phyloP scores from a whole-genome alignment of 2,797 vertebrate genomes.

The Myiothlypis chrysogaster region DNA sequence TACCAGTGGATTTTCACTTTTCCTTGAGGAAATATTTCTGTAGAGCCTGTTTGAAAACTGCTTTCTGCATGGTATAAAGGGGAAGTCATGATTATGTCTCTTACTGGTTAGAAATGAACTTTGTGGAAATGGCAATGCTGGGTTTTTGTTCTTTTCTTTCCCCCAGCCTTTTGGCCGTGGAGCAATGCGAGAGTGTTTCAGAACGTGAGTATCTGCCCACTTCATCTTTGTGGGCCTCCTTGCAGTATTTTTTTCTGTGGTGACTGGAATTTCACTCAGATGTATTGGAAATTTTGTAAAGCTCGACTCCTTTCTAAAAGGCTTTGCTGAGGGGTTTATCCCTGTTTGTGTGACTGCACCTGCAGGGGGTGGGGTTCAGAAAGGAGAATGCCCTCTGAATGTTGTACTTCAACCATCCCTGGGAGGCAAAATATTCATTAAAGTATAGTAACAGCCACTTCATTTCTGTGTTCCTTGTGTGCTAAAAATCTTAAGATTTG shows the following conservation, averaged over 20 bases:
- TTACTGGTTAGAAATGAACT: neutral
- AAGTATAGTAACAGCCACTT: neutral
- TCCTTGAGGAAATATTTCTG: neutral
- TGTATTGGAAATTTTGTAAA: neutral
- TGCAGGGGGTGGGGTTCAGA: neutral
- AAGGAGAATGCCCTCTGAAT: neutral
- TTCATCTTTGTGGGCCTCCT: neutral
- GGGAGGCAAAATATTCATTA: neutral
- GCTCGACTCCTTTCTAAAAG: neutral
- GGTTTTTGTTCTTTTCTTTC: neutral
- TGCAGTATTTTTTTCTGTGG: neutral
- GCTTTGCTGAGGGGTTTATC: neutral
- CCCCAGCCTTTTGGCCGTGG: conserved; percentile 92
- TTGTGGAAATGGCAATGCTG: neutral
- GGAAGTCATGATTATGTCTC: neutral
- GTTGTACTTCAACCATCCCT: neutral
- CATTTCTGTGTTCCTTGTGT: neutral
- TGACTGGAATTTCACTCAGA: neutral
- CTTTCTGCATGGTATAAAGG: neutral
- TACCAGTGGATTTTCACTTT: neutral
- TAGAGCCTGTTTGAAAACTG: neutral
- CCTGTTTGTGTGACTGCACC: neutral
- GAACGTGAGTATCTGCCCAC: conserved; percentile 85
- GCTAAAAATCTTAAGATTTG: neutral
- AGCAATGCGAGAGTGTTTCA: conserved; percentile 97